These are phyloP conservation scores for Gymnothorax javanicus DNA, from an alignment of 2,797 vertebrate genomes.

Conservation along the genomic window DNA sequence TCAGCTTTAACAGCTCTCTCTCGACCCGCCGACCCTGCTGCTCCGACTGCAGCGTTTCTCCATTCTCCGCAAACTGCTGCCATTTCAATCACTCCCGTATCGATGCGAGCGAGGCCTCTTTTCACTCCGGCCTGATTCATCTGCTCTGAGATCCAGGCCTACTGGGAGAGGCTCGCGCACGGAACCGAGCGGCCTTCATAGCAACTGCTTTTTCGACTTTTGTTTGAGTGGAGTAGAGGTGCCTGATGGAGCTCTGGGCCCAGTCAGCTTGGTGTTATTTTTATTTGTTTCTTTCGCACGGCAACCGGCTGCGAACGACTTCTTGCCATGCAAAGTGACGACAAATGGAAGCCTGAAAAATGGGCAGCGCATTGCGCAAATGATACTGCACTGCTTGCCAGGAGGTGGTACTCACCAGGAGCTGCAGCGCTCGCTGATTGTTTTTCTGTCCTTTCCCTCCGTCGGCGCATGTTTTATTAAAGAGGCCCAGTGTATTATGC, in stretches of 20 bases:
- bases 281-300: slow-evolving; percentile 26
- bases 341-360: not conserved
- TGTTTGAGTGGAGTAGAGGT: slow-evolving; percentile 31
- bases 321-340: slow-evolving; percentile 16
- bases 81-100: slow-evolving; percentile 39
- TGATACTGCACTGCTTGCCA: slow-evolving; percentile 25
- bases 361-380: slow-evolving; percentile 1
- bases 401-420: slow-evolving; percentile 35
- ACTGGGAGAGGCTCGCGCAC: slow-evolving; percentile 1
- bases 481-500: slow-evolving; percentile 31
- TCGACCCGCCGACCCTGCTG: slow-evolving; percentile 30
- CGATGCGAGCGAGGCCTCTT: slow-evolving; percentile 34
- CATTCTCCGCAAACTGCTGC: slow-evolving; percentile 28
- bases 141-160: slow-evolving; percentile 31
- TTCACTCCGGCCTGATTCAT: slow-evolving; percentile 33
- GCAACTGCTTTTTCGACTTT: slow-evolving; percentile 28
- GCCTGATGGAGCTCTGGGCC: slow-evolving; percentile 30
- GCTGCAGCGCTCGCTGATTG: slow-evolving; percentile 47
- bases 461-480: slow-evolving; percentile 58
- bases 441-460: slow-evolving; percentile 27
- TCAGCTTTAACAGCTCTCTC: slow-evolving; percentile 43
- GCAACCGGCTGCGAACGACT: not conserved
- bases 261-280: slow-evolving; percentile 24
- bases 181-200: slow-evolving; percentile 39
- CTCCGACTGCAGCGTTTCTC: slow-evolving; percentile 35